A percentile compares a stretch with the other conserved stretches of the same genome.
These are phyloP conservation scores for Galbula dea DNA, from an alignment of 2,113 vertebrate species.

Conservation along the genomic window DNA sequence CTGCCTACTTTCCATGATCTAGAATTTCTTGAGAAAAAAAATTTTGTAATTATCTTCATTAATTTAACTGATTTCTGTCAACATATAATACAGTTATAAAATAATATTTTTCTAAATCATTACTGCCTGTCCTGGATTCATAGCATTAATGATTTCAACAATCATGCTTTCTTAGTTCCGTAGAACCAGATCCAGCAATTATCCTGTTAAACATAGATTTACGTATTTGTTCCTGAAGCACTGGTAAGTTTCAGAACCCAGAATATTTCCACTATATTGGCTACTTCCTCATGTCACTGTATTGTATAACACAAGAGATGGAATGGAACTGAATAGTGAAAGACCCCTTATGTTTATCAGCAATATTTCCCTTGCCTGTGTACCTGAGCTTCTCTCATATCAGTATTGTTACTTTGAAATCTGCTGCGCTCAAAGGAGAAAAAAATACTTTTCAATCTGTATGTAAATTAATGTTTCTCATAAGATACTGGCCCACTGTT, in stretches of 20 bases:
- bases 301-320: neutral
- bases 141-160: neutral
- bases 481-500: neutral
- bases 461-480: neutral
- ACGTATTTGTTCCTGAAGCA: neutral
- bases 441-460: neutral
- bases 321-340: neutral
- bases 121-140: neutral
- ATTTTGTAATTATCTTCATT: neutral
- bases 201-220: neutral
- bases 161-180: neutral
- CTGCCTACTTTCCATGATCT: neutral
- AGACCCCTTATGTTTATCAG: neutral
- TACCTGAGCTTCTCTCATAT: neutral
- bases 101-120: neutral
- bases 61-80: neutral
- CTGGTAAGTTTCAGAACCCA: fast-evolving
- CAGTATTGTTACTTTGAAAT: neutral
- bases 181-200: neutral
- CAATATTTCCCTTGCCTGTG: neutral
- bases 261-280: neutral
- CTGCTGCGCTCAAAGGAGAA: neutral
- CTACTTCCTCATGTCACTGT: neutral
- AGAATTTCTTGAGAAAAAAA: neutral
- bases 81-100: neutral